Conservation (phyloP, 2,797 vertebrate genomes). For the Myotis vivesi region DNA sequence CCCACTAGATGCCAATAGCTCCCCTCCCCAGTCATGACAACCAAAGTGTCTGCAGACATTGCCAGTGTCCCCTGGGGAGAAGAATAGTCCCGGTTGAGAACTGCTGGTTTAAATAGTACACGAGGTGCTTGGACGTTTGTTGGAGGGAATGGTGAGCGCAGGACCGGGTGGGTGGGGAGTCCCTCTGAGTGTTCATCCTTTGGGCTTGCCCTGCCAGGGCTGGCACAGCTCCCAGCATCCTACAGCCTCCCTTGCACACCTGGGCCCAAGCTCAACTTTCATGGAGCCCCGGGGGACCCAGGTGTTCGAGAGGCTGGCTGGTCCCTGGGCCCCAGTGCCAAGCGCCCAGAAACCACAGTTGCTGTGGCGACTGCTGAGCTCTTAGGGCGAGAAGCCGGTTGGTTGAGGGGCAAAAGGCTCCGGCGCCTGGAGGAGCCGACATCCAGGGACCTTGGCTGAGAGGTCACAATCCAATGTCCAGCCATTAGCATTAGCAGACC, state of each 20-base stretch:
- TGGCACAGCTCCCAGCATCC: neutral
- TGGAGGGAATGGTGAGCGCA: accelerated
- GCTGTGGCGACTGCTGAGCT: slow-evolving; percentile 71
- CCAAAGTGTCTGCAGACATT: neutral
- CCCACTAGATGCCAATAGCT: neutral
- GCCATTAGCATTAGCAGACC: accelerated
- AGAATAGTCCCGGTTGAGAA: neutral
- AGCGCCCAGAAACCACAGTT: slow-evolving; percentile 48
- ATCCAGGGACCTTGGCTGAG: neutral
- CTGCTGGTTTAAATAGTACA: neutral
- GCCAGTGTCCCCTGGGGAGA: neutral
- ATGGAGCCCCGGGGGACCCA: neutral
- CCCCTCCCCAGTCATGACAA: neutral
- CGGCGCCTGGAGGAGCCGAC: neutral
- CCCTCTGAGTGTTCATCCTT: accelerated
- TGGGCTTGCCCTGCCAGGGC: too few species aligned
- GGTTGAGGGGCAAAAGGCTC: neutral
- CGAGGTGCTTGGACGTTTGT: accelerated
- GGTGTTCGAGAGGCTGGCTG: slow-evolving; percentile 12
- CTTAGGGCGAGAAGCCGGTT: neutral
- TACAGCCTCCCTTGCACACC: neutral
- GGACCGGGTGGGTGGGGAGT: too few species aligned
- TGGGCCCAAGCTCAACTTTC: slow-evolving; percentile 51
- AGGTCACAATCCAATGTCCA: neutral
- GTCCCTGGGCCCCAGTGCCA: neutral